Conservation (phyloP, 2,113 vertebrate genomes). For the Motacilla alba region DNA sequence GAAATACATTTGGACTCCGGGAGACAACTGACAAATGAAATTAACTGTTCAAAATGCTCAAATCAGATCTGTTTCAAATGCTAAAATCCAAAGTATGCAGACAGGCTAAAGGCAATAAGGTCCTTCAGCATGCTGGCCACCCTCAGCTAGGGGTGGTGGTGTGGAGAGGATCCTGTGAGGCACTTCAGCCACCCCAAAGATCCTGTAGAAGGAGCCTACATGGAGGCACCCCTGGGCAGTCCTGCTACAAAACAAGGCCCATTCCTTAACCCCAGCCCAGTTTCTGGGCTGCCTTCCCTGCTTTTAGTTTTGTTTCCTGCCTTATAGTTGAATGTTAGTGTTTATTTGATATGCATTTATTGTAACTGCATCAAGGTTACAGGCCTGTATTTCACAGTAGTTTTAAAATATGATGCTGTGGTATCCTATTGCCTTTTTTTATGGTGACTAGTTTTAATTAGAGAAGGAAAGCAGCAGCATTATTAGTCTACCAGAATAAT, state of each 20-base stretch:
- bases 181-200: not conserved
- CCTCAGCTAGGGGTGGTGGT: not conserved
- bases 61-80: not conserved
- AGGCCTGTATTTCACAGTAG: not conserved
- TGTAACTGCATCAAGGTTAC: not conserved
- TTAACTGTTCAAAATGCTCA: not conserved
- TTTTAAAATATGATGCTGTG: not conserved
- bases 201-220: not conserved
- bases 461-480: not conserved
- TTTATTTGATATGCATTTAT: not conserved
- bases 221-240: not conserved
- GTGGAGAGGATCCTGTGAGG: not conserved
- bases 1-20: not conserved
- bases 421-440: not conserved
- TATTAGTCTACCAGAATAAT: not conserved
- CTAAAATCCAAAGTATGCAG: not conserved
- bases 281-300: not conserved
- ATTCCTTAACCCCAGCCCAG: fast-evolving
- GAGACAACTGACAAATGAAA: not conserved
- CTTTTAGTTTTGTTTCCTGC: not conserved
- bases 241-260: not conserved
- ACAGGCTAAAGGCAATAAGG: not conserved
- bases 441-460: slow-evolving; percentile 15
- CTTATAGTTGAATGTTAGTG: not conserved
- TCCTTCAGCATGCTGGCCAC: not conserved